Evolutionary conservation across 2,113 vertebrate species (phyloP), one percentile per base, ranked within the genome.

Genomic region (Ranitomeya variabilis): DNA sequence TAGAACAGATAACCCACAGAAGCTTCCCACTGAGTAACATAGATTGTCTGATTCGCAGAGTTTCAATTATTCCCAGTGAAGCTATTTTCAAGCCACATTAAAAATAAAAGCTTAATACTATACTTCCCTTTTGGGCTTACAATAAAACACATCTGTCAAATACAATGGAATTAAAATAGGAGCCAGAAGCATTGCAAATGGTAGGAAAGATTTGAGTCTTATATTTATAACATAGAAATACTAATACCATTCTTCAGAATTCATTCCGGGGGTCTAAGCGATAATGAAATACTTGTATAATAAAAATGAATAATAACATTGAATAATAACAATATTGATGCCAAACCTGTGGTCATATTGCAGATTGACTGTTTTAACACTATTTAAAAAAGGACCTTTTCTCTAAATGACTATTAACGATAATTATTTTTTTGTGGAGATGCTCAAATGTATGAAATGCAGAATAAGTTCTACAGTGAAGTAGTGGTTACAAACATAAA

Each of bases 101-200:
- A 78, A 77, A 78, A 51, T 62, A 86, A 86, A 86, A 86, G 12
- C 31, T 77, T 64, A 76, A 85, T 85, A 57, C 9, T 18, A 51
- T 14, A 67, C 37, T 74, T 71, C 52, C 10, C 64, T 64, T 54
- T 54, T 85, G 54, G 67, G 15, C 31, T 19, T 85, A 85, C 26
- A 74, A 60, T 74, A 85, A 84, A 71, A 12, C 16, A 23, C 31
- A 51, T 66, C 60, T 66, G 31, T 82, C 80, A 82, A 62, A 82
- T 45, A 60, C 31, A 82, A 82, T 66, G 21, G 21, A 82, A 66
- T 82, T 66, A 82, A 19, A 37, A 66, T 31, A 37, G 26, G 31
- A 64, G 80, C 80, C 80, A n/a, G 16, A 23, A 64, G 59, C 80
- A 51, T 66, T 64, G 57, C 80, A 51, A 51, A 66, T 51, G 26